Evolutionary conservation across 2,113 vertebrate species (phyloP), one percentile per base, ranked within the genome.

Genomic region (Nyctereutes procyonoides): DNA sequence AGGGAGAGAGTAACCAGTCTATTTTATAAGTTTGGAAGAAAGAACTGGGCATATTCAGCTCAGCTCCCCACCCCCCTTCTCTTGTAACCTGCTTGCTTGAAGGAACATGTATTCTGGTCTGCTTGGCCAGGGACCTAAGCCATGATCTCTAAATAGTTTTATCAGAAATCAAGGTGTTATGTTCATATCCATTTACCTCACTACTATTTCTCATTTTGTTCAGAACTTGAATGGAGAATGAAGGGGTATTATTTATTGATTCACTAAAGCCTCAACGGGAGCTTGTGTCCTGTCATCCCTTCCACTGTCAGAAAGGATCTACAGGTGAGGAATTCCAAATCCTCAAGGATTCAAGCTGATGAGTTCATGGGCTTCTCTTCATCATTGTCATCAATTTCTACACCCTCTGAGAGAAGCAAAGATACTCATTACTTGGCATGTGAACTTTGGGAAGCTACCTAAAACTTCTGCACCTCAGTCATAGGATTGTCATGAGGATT

Each of bases 111-210:
- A 51, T 92, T 87, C 32, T 56, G 48, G 5, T 86, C 32, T 35
- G 24, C 9, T 65, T 93, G 77, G 43, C 20, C 13, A 87, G 8
- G 86, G 51, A 87, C 15, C 53, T 88, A 62, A 62, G 2, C 6
- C 55, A n/a, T 28, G 24, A 32, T 79, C 17, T 92, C n/a, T 24
- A 76, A 65, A 69, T 8, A 38, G 48, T 12, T 84, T 81, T 88
- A 96, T 83, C 32, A 90, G 48, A 92, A 95, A 92, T 62, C 38
- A 97, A 56, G 26, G 35, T 56, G 22, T 48, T 74, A 79, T n/a
- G 58, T 77, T 85, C 56, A 81, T 81, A 30, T 87, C 28, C 7
- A 60, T 88, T 9, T 30, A 53, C 26, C 28, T 51, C 76, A 84
- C 82, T 80, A 53, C 6, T 60, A 2, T 69, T 8, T 48, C 53